Evolutionary conservation across 2,797 vertebrate species (phyloP), one percentile per base, ranked within the genome.

Genomic region (Ptychobarbus kaznakovi): DNA sequence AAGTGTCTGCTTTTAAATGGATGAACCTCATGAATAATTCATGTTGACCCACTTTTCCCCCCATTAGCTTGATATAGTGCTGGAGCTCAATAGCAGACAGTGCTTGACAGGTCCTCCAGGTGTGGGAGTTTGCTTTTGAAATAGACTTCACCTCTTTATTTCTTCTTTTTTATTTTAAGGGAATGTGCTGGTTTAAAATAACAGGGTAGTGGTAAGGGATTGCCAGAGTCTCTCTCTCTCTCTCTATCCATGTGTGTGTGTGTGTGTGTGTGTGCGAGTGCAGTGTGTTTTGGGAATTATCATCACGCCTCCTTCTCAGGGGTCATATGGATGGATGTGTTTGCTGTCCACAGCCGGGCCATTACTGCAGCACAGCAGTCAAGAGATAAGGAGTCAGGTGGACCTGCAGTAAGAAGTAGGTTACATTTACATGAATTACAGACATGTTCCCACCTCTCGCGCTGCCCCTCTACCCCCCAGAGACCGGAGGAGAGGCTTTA

Each of bases 31-130:
- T 95, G 94, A 95, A 95, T 96, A 92, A 95, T 95, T 96, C 93
- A 96, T 92, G 68, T 88, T 92, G 95, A 93, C 94, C 93, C 93
- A 32, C 32, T 32, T 32, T 32, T 32, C 92, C 93, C 91, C 93
- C 94, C 94, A 95, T 95, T 95, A 95, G 92, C 91, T 93, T 95
- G 95, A 95, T 94, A 94, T 93, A 94, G 92, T 93, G 91, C 92
- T 93, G 90, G 91, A 95, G 93, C 90, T 92, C 92, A 92, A 92
- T 92, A 84, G 91, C 92, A 92, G 91, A 86, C 91, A 94, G 91
- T 92, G 91, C 91, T 90, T 95, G 95, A 95, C 94, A 94, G 94
- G 88, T 89, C 81, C 80, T 89, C 82, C 77, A 90, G 90, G 88
- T 88, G 84, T 86, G 78, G 84, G 89, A 90, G 87, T 90, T 88